These are phyloP conservation scores for Leptosomus discolor DNA, from an alignment of 2,113 vertebrate genomes.

Conservation along the genomic window DNA sequence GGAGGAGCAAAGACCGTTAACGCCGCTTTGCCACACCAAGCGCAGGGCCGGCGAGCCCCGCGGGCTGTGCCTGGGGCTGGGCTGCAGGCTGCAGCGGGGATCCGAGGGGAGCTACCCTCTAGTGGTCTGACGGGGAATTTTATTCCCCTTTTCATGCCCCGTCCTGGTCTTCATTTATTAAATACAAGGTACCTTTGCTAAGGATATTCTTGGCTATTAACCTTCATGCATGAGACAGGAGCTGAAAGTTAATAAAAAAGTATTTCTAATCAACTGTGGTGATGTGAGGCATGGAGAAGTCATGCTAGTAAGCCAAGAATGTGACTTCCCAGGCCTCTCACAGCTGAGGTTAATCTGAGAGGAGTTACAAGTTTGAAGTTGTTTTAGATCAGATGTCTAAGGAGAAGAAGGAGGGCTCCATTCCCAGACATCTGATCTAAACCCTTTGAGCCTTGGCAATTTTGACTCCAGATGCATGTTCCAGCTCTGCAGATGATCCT, in stretches of 20 bases:
- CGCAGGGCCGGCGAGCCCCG: not conserved
- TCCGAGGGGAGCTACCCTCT: slow-evolving; percentile 61
- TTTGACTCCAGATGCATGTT: slow-evolving; percentile 46
- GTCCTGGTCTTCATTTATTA: not conserved
- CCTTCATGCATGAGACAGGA: slow-evolving; percentile 58
- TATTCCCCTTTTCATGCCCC: not conserved
- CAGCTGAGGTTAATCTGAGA: slow-evolving; percentile 55
- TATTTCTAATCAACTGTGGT: slow-evolving; percentile 63
- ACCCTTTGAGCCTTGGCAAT: slow-evolving; percentile 17
- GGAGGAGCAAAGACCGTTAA: not conserved
- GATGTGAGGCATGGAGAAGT: slow-evolving; percentile 43
- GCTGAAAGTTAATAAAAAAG: slow-evolving; percentile 67
- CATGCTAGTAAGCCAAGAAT: slow-evolving; percentile 57
- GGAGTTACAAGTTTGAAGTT: slow-evolving; percentile 5
- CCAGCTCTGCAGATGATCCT: slow-evolving; percentile 43
- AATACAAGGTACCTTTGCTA: slow-evolving; percentile 2
- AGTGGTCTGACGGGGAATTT: slow-evolving; percentile 63
- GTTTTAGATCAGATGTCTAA: slow-evolving; percentile 37
- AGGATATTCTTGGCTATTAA: slow-evolving; percentile 48
- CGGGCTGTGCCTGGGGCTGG: not conserved
- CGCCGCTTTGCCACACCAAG: not conserved
- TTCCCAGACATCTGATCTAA: slow-evolving; percentile 52
- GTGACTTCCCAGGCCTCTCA: slow-evolving; percentile 32
- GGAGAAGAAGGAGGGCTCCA: slow-evolving; percentile 8
- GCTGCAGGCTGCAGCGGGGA: not conserved